Percentiles rank a stretch among this genome's conserved stretches.
These are phyloP conservation scores for Zaprionus bogoriensis DNA, from an alignment of 2,888 invertebrate species.

Conservation along the genomic window DNA sequence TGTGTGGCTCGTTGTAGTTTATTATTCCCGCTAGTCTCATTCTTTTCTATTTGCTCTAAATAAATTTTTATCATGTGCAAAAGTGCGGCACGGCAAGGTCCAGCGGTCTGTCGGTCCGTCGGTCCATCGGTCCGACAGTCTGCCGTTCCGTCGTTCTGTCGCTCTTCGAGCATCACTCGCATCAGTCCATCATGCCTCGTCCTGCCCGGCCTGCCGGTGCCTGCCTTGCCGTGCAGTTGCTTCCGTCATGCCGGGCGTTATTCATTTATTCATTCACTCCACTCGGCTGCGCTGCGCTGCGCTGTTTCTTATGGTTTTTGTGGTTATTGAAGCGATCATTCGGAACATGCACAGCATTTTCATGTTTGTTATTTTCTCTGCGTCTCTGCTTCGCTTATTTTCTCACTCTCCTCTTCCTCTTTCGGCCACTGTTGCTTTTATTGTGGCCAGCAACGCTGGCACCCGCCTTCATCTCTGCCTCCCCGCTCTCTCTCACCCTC, in stretches of 20 bases:
- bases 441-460: slow-evolving; percentile 14
- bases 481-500: background rate
- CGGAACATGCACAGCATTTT: slow-evolving; percentile 77
- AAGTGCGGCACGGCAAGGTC: slow-evolving; percentile 39
- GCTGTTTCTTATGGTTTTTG: slow-evolving; percentile 77
- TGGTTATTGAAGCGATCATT: slow-evolving; percentile 80
- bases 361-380: slow-evolving; percentile 57
- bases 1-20: slow-evolving; percentile 61
- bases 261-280: slow-evolving; percentile 62
- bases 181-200: slow-evolving; percentile 52
- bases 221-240: slow-evolving; percentile 15
- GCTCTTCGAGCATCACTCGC: background rate
- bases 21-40: slow-evolving; percentile 77
- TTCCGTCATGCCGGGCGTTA: slow-evolving; percentile 53
- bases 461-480: background rate
- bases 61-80: slow-evolving; percentile 77
- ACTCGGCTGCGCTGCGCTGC: slow-evolving; percentile 5
- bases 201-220: background rate
- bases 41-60: slow-evolving; percentile 78
- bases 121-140: background rate
- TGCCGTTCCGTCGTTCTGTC: background rate
- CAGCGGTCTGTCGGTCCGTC: too few relatives aligned
- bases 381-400: slow-evolving; percentile 1
- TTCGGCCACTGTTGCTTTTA: slow-evolving; percentile 18
- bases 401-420: background rate